phyloP scores from a whole-genome alignment of 2,113 vertebrate genomes.

The Sterna hirundo region DNA sequence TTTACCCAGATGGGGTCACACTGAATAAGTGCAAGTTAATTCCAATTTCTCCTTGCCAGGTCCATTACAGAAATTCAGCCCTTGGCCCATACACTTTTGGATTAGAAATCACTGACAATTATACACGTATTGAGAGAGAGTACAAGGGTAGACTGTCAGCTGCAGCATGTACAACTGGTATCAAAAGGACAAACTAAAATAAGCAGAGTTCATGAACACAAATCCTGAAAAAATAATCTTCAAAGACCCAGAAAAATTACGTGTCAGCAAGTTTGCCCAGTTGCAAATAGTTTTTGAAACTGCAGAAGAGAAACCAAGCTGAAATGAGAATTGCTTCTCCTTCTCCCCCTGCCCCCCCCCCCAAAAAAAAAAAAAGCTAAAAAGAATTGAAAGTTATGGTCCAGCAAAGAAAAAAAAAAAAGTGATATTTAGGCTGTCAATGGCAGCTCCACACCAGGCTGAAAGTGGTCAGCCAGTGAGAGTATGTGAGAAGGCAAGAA shows the following conservation, averaged over 20 bases:
- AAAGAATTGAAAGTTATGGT: neutral
- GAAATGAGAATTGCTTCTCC: neutral
- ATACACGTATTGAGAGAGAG: neutral
- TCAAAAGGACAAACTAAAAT: neutral
- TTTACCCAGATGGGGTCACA: neutral
- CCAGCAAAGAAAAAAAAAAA: neutral
- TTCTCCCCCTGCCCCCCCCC: too few relatives aligned
- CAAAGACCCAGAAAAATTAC: neutral
- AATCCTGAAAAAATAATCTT: constrained; percentile 20
- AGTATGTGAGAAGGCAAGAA: neutral
- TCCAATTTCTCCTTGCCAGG: neutral
- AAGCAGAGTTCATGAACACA: neutral
- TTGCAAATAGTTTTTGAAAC: neutral
- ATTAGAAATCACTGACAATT: neutral
- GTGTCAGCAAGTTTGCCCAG: neutral
- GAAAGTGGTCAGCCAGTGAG: neutral
- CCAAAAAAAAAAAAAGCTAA: too few relatives aligned
- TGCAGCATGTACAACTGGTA: neutral
- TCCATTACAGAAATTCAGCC: neutral
- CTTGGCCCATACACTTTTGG: neutral
- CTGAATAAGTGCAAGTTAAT: neutral
- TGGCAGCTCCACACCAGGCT: neutral
- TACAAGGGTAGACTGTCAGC: neutral
- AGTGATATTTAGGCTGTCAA: neutral
- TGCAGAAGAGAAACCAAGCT: neutral